Evolutionary conservation across 2,797 vertebrate species (phyloP).

Genomic region (Emydoidea blandingii): DNA sequence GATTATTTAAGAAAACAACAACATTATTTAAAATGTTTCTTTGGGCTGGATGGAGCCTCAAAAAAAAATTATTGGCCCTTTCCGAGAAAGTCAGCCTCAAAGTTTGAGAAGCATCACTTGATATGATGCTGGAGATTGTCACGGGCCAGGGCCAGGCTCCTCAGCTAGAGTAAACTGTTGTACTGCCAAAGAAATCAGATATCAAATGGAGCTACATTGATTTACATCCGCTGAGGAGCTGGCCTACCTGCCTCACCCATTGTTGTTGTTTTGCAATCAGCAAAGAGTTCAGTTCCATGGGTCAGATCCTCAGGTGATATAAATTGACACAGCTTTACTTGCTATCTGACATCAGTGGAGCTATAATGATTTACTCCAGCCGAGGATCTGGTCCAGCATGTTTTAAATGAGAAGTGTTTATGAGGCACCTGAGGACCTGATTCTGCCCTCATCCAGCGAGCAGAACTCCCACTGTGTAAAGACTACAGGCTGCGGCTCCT

Average conservation of each 20-base stretch:
- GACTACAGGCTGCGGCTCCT: not conserved
- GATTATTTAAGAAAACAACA: not conserved
- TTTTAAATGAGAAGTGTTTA: slow-evolving; percentile 12
- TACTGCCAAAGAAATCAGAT: slow-evolving; percentile 8
- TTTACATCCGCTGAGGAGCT: slow-evolving; percentile 27
- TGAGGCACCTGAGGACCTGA: not conserved
- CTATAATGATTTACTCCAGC: not conserved
- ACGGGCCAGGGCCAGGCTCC: not conserved
- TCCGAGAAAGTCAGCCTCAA: not conserved
- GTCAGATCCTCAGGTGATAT: slow-evolving; percentile 1
- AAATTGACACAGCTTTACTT: not conserved
- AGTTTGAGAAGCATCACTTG: slow-evolving; percentile 24
- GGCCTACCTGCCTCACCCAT: not conserved
- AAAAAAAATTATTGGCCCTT: not conserved
- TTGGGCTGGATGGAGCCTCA: not conserved
- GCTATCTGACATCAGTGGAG: not conserved
- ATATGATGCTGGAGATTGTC: slow-evolving; percentile 7
- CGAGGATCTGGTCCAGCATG: not conserved
- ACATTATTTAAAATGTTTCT: not conserved
- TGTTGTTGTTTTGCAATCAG: not conserved
- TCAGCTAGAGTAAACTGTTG: slow-evolving; percentile 34
- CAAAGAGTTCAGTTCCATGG: not conserved
- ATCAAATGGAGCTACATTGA: slow-evolving; percentile 44
- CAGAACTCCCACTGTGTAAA: slow-evolving; percentile 14
- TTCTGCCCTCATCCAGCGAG: slow-evolving; percentile 35